Evolutionary conservation across 2,113 vertebrate genomes (phyloP).

Genomic region (Proteles cristata): DNA sequence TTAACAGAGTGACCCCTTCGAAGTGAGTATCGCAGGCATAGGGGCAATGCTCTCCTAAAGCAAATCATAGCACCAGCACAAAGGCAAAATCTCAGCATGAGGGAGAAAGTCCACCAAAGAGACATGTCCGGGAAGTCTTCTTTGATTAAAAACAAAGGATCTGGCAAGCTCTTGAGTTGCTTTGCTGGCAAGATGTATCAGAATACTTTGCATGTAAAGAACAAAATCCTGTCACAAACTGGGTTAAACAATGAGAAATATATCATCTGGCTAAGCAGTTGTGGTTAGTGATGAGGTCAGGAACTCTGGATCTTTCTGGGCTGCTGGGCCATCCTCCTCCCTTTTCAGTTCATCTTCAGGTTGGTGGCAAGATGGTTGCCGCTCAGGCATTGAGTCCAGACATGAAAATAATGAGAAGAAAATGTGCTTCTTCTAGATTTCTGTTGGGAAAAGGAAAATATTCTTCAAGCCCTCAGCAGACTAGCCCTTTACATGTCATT

Average conservation of each 20-base stretch:
- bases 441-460: not conserved
- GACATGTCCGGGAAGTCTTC: not conserved
- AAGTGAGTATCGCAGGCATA: not conserved
- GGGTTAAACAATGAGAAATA: not conserved
- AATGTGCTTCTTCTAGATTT: not conserved
- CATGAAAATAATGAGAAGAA: not conserved
- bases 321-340: not conserved
- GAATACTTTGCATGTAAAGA: not conserved
- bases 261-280: not conserved
- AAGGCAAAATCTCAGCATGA: not conserved
- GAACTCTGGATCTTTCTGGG: not conserved
- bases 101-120: not conserved
- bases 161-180: not conserved
- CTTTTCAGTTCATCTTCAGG: not conserved
- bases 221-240: not conserved
- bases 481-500: not conserved
- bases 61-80: not conserved
- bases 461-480: not conserved
- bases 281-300: not conserved
- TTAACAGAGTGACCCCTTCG: not conserved
- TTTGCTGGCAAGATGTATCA: not conserved
- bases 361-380: not conserved
- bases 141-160: not conserved
- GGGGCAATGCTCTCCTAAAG: not conserved
- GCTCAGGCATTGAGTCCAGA: not conserved